These are phyloP conservation scores for Polyodon spathula DNA, from an alignment of 2,113 vertebrate species.

Conservation along the genomic window DNA sequence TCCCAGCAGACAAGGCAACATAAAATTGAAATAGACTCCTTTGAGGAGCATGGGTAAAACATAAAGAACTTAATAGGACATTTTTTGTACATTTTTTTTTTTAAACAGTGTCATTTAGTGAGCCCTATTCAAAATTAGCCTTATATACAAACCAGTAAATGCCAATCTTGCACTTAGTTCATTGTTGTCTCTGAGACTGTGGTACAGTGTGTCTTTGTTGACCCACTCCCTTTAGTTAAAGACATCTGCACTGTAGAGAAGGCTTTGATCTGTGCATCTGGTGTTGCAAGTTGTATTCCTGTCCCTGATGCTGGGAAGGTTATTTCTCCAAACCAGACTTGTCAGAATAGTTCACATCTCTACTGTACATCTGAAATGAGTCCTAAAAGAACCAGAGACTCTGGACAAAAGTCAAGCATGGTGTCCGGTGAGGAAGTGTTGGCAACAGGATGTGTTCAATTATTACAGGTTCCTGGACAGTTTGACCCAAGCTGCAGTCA, in stretches of 20 bases:
- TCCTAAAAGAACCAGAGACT: slow-evolving; percentile 33
- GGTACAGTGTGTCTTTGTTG: slow-evolving; percentile 29
- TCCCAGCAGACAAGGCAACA: slow-evolving; percentile 16
- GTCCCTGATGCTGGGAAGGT: slow-evolving; percentile 80
- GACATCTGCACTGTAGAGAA: slow-evolving; percentile 73
- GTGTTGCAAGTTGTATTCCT: slow-evolving; percentile 82
- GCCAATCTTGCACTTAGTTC: too few species aligned
- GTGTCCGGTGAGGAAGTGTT: slow-evolving; percentile 42
- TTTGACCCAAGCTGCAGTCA: slow-evolving; percentile 22
- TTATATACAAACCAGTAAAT: too few species aligned
- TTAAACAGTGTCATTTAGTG: too few species aligned
- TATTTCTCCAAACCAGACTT: slow-evolving; percentile 56
- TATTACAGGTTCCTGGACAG: slow-evolving; percentile 34
- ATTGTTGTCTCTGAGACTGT: too few species aligned
- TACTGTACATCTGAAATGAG: slow-evolving; percentile 31
- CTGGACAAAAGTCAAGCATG: slow-evolving; percentile 21
- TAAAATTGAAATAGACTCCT: slow-evolving; percentile 20
- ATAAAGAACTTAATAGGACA: not conserved
- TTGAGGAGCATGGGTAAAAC: slow-evolving; percentile 15
- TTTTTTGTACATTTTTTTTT: too few species aligned
- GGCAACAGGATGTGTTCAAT: slow-evolving; percentile 48
- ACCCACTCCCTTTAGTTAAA: slow-evolving; percentile 40
- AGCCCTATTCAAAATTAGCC: too few species aligned
- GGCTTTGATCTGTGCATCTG: slow-evolving; percentile 84
- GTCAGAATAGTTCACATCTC: slow-evolving; percentile 35